Percentiles rank a stretch among this genome's conserved stretches.
phyloP scores from a whole-genome alignment of 2,797 vertebrate species.

The Loris lydekkerianus region DNA sequence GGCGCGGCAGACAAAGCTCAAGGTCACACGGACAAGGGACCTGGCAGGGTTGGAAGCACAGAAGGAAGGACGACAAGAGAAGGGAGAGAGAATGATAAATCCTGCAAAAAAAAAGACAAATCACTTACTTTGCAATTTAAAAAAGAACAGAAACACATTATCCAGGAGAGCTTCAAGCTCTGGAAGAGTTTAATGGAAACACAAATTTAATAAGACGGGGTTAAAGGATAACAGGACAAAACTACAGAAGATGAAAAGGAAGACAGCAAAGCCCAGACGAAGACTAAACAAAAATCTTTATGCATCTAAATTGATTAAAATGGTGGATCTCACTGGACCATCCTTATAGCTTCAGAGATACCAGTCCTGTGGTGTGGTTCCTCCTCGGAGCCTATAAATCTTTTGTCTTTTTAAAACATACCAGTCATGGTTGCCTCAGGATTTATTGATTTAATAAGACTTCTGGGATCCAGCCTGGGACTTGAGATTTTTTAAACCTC shows the following conservation, averaged over 20 bases:
- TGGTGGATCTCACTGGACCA: background rate
- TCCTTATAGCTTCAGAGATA: background rate
- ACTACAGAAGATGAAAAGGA: background rate
- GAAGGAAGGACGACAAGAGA: background rate
- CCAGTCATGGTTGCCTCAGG: background rate
- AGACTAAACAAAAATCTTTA: background rate
- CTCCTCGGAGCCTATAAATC: too few species aligned
- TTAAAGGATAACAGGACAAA: background rate
- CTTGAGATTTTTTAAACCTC: background rate
- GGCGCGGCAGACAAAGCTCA: rapidly evolving
- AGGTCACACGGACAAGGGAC: rapidly evolving
- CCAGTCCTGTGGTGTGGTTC: too few species aligned
- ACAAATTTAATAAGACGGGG: background rate
- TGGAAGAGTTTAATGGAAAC: background rate
- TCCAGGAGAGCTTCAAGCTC: background rate
- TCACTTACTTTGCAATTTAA: background rate
- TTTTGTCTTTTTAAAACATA: too few species aligned
- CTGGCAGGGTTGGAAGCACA: background rate
- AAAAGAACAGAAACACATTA: background rate
- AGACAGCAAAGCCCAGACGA: background rate
- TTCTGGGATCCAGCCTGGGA: background rate
- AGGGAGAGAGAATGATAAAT: background rate
- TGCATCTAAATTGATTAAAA: background rate
- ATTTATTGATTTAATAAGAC: background rate
- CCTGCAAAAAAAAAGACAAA: background rate